phyloP scores from a whole-genome alignment of 2,888 invertebrate genomes.

The Leucophenga montana region DNA sequence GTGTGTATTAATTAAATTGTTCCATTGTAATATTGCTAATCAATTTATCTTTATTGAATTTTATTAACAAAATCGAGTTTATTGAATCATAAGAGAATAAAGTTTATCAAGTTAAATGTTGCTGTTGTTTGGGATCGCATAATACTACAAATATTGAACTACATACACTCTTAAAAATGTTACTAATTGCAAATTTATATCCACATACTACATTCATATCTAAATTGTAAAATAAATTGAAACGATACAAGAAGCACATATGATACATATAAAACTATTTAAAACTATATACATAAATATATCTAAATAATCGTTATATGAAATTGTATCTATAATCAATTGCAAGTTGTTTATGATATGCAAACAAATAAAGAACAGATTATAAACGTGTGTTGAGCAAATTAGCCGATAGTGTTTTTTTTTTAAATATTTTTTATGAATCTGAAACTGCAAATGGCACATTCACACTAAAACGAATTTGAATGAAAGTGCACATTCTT shows the following conservation, averaged over 20 bases:
- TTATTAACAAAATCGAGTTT: too few species aligned
- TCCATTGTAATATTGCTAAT: too few species aligned
- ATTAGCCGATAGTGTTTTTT: background rate
- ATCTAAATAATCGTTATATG: slow-evolving; percentile 7
- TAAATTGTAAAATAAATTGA: slow-evolving; percentile 9
- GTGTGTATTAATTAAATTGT: slow-evolving; percentile 38
- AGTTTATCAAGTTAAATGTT: slow-evolving; percentile 40
- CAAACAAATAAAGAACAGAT: background rate
- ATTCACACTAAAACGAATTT: too few species aligned
- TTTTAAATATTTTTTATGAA: too few species aligned
- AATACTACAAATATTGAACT: background rate
- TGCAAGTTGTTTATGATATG: too few species aligned
- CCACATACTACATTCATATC: background rate
- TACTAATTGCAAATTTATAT: slow-evolving; percentile 7
- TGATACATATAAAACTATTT: slow-evolving; percentile 4
- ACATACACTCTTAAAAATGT: background rate
- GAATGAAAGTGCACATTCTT: too few species aligned
- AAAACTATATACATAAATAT: background rate
- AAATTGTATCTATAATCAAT: background rate
- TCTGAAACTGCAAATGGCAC: too few species aligned
- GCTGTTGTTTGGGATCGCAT: slow-evolving; percentile 56
- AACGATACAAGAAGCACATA: slow-evolving; percentile 34
- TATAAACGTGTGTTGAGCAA: slow-evolving; percentile 29
- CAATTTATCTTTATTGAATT: too few species aligned
- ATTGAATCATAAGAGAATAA: background rate